A percentile compares a stretch with the other conserved stretches of the same genome.
phyloP scores from a whole-genome alignment of 2,113 vertebrate genomes.

The Castor canadensis region DNA sequence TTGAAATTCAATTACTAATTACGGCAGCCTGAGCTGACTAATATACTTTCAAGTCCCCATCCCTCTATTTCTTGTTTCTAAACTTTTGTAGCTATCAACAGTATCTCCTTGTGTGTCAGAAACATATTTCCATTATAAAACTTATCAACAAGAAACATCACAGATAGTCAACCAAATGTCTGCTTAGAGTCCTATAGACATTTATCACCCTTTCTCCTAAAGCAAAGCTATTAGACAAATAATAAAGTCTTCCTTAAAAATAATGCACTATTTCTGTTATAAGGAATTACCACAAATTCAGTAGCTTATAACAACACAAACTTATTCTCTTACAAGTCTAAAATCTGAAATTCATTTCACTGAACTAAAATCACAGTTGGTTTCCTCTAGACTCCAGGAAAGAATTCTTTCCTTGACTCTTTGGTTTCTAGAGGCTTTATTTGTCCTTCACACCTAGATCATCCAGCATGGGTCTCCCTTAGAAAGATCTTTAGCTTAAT shows the following conservation, averaged over 20 bases:
- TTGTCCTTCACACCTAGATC: background rate
- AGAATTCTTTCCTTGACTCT: background rate
- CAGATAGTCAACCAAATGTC: conserved; percentile 55
- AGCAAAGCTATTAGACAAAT: conserved; percentile 13
- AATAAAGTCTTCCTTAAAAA: background rate
- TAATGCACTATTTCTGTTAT: background rate
- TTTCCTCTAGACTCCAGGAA: background rate
- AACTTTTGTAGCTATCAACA: background rate
- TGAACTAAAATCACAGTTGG: background rate
- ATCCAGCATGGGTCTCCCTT: background rate
- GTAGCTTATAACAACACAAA: background rate
- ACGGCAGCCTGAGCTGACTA: background rate
- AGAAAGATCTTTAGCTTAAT: background rate
- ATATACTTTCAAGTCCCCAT: background rate
- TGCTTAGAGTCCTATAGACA: background rate
- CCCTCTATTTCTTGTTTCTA: background rate
- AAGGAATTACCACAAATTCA: background rate
- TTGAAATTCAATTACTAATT: background rate
- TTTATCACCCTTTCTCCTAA: background rate
- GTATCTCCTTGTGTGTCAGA: background rate
- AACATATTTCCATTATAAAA: background rate
- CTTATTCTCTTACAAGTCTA: background rate
- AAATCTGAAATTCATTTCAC: background rate
- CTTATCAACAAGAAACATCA: conserved; percentile 33
- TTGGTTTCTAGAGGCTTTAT: background rate